Conservation (phyloP, 23 tunicate genomes). For the Ciona savignyi region DNA sequence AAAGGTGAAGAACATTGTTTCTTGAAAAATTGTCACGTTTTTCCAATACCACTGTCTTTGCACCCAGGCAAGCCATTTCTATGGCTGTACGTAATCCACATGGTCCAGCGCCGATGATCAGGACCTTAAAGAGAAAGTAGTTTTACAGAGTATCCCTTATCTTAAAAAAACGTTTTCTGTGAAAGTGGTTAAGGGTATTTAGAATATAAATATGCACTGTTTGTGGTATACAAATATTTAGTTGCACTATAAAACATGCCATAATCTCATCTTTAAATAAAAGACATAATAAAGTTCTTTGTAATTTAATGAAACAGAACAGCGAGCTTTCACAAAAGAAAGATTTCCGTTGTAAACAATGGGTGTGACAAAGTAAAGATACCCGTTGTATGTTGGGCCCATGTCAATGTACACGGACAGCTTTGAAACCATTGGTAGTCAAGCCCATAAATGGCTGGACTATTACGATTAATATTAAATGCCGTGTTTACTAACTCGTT, state of each 20-base stretch:
- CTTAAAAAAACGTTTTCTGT: background rate
- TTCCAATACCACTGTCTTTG: conserved; percentile 76
- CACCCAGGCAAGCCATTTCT: conserved; percentile 91
- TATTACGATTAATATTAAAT: too few species aligned
- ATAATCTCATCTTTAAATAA: too few species aligned
- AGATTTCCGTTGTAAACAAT: too few species aligned
- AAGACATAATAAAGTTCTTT: too few species aligned
- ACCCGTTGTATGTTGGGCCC: too few species aligned
- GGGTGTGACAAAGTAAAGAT: too few species aligned
- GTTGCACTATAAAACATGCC: background rate
- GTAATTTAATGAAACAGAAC: too few species aligned
- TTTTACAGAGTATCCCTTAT: conserved; percentile 3
- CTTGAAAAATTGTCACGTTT: conserved; percentile 83
- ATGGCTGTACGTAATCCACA: conserved; percentile 96
- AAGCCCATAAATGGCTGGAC: too few species aligned
- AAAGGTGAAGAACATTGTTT: conserved; percentile 93
- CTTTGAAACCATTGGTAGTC: too few species aligned
- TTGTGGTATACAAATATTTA: background rate
- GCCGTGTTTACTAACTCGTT: too few species aligned
- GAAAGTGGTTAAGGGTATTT: background rate
- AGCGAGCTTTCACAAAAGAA: too few species aligned
- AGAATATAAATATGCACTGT: background rate
- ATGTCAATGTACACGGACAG: too few species aligned
- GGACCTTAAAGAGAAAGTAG: conserved; percentile 30
- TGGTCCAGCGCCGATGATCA: conserved; percentile 97